phyloP scores from a whole-genome alignment of 2,888 invertebrate species.

The Mesochorus sp. region DNA sequence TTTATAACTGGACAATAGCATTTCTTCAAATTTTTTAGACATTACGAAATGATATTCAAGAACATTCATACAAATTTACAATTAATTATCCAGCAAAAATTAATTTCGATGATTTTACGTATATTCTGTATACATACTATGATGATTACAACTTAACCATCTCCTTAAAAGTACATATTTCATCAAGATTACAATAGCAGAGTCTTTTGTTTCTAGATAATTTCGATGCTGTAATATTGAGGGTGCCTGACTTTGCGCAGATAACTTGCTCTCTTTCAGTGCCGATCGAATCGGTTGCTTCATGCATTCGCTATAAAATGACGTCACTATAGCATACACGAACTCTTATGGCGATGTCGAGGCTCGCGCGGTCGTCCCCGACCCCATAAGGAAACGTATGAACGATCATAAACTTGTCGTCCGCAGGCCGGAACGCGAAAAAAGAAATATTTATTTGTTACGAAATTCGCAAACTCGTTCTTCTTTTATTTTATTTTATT shows the following conservation, averaged over 20 bases:
- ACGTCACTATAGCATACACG: conserved; percentile 67
- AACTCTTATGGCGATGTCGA: conserved; percentile 71
- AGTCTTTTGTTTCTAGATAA: neutral
- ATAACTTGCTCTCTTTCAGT: conserved; percentile 28
- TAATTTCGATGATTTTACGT: too few relatives aligned
- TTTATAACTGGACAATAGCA: too few relatives aligned
- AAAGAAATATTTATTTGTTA: conserved; percentile 9
- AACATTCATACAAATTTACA: too few relatives aligned
- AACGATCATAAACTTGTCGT: conserved; percentile 58
- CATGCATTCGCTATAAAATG: conserved; percentile 67
- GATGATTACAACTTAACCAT: too few relatives aligned
- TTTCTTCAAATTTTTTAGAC: too few relatives aligned
- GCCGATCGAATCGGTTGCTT: conserved; percentile 62
- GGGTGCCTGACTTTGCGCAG: neutral
- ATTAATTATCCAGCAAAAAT: too few relatives aligned
- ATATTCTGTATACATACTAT: too few relatives aligned
- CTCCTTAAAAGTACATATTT: neutral
- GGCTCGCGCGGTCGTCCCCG: conserved; percentile 66
- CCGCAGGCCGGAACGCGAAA: conserved; percentile 15
- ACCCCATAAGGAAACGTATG: conserved; percentile 73
- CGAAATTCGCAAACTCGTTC: conserved; percentile 7
- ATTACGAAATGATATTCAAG: too few relatives aligned
- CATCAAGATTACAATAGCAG: neutral
- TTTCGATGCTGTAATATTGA: conserved; percentile 11
- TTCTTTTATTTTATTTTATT: too few relatives aligned